Conservation (phyloP, 2,113 vertebrate genomes). For the Tricholaema leucomelas region DNA sequence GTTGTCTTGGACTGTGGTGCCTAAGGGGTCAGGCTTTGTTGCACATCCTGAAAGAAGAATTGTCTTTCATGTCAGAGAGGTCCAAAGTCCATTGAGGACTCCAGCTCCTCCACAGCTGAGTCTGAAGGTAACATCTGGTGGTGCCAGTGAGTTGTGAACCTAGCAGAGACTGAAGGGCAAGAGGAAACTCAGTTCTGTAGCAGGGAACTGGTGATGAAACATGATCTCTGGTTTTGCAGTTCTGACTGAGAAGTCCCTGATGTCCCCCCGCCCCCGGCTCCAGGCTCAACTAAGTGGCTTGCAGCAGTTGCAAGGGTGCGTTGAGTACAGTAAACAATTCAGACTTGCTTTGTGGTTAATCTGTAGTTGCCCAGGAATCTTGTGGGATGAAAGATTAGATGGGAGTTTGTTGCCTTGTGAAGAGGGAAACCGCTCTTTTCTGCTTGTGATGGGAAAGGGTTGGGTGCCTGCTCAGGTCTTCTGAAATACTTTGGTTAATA, state of each 20-base stretch:
- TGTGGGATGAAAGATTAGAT: neutral
- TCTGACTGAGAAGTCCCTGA: neutral
- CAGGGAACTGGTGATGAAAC: neutral
- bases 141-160: neutral
- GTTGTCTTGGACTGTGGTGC: neutral
- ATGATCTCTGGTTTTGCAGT: neutral
- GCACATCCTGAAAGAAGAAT: neutral
- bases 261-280: neutral
- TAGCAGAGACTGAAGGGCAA: neutral
- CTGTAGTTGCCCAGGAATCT: neutral
- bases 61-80: neutral
- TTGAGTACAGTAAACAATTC: neutral
- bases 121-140: neutral
- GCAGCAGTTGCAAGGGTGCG: neutral
- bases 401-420: neutral
- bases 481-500: neutral
- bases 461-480: neutral
- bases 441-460: neutral
- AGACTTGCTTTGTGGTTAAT: neutral
- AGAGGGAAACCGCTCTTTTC: neutral
- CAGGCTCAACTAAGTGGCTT: neutral
- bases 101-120: neutral
- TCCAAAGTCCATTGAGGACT: neutral
- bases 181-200: neutral
- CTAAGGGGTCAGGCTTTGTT: neutral